These are phyloP conservation scores for Rambutsinella grinnellia DNA, from an alignment of 2,888 invertebrate species.

Conservation along the genomic window DNA sequence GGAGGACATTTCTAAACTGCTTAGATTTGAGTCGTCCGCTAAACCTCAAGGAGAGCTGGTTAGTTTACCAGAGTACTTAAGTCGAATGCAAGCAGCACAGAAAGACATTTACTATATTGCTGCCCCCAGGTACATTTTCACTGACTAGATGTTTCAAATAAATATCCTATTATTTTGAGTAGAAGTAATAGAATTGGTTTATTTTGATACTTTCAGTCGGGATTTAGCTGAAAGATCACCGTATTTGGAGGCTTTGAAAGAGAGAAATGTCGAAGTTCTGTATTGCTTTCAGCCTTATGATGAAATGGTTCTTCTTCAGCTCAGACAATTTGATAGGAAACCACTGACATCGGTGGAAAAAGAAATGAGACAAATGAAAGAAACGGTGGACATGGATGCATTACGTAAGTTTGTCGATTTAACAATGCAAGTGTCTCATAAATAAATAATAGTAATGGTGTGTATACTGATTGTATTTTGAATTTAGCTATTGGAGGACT, in stretches of 20 bases:
- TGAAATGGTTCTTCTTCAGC: conserved; percentile 91
- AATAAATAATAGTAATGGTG: too few species aligned
- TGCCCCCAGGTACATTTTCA: conserved; percentile 82
- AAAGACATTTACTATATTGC: conserved; percentile 93
- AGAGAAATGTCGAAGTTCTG: conserved; percentile 88
- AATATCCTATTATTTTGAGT: too few species aligned
- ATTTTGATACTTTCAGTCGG: conserved; percentile 76
- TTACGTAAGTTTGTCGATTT: conserved; percentile 74
- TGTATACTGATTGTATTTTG: conserved; percentile 1
- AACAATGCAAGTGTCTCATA: background rate
- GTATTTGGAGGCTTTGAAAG: conserved; percentile 92
- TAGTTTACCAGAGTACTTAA: conserved; percentile 85
- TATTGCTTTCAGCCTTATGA: conserved; percentile 98
- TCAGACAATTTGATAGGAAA: conserved; percentile 84
- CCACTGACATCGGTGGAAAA: conserved; percentile 92
- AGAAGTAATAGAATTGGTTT: conserved; percentile 29
- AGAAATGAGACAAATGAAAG: conserved; percentile 85
- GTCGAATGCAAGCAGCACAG: conserved; percentile 82
- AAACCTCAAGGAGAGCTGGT: conserved; percentile 79
- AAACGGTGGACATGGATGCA: conserved; percentile 74
- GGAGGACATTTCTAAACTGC: conserved; percentile 91
- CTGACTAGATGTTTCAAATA: background rate
- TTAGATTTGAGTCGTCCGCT: conserved; percentile 93
- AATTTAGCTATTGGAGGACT: conserved; percentile 77
- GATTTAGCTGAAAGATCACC: conserved; percentile 93